These are phyloP conservation scores for Zele albiditarsus DNA, from an alignment of 2,888 invertebrate species.

Conservation along the genomic window DNA sequence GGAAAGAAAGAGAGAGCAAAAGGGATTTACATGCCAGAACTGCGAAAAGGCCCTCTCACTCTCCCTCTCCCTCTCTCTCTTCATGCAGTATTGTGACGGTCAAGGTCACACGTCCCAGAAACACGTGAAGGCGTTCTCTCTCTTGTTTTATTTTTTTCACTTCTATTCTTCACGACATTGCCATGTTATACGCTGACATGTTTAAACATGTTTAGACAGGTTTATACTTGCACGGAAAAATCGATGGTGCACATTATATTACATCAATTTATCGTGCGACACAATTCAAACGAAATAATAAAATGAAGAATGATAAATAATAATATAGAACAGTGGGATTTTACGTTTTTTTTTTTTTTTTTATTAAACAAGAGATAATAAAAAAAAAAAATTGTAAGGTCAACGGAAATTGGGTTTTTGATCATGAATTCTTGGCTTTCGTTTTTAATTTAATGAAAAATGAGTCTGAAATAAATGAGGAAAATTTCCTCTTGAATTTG, in stretches of 20 bases:
- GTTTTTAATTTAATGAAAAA: too few species aligned
- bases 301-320: too few species aligned
- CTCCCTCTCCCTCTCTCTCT: neutral
- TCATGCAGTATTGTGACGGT: slow-evolving; percentile 34
- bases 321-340: too few species aligned
- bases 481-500: too few species aligned
- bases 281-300: neutral
- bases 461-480: too few species aligned
- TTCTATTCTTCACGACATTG: neutral
- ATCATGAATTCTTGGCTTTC: too few species aligned
- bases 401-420: too few species aligned
- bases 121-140: slow-evolving; percentile 51
- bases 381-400: too few species aligned
- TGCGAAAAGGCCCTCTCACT: neutral
- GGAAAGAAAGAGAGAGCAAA: too few species aligned
- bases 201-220: neutral
- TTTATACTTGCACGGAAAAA: slow-evolving; percentile 1
- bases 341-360: too few species aligned
- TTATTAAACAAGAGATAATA: too few species aligned
- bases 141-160: slow-evolving; percentile 16
- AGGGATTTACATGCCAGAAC: neutral
- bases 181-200: neutral
- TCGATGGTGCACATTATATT: slow-evolving; percentile 3
- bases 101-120: slow-evolving; percentile 53
- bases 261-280: neutral